phyloP scores from a whole-genome alignment of 2,113 vertebrate genomes.

The Isurus oxyrinchus region DNA sequence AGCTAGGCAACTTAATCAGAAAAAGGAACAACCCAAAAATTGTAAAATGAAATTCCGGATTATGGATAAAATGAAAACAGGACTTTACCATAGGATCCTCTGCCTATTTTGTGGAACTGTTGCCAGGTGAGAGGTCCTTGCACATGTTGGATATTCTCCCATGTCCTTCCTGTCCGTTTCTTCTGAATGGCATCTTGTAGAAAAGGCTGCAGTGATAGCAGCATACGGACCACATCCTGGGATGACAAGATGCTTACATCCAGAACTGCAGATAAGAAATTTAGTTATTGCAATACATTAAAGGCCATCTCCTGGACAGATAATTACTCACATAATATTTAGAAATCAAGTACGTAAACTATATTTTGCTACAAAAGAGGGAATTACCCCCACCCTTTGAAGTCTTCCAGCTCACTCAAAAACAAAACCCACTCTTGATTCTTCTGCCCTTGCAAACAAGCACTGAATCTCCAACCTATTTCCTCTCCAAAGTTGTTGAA shows the following conservation, averaged over 20 bases:
- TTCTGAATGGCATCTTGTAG: slow-evolving; percentile 97
- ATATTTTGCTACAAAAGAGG: not conserved
- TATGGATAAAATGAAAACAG: not conserved
- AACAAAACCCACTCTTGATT: not conserved
- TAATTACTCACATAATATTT: not conserved
- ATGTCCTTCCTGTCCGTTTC: slow-evolving; percentile 89
- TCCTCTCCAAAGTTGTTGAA: not conserved
- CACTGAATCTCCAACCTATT: not conserved
- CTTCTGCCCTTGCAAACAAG: not conserved
- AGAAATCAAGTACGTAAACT: not conserved
- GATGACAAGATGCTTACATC: slow-evolving; percentile 92
- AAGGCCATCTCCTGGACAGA: not conserved
- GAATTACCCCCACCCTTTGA: not conserved
- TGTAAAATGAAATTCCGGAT: not conserved
- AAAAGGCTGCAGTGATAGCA: slow-evolving; percentile 91
- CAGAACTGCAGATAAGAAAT: slow-evolving; percentile 58
- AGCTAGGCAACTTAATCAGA: not conserved
- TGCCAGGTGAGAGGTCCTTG: slow-evolving; percentile 98
- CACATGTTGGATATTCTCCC: slow-evolving; percentile 97
- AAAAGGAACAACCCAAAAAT: not conserved
- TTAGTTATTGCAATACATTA: not conserved
- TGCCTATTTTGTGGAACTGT: slow-evolving; percentile 97
- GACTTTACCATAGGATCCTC: slow-evolving; percentile 82
- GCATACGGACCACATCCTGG: slow-evolving; percentile 92
- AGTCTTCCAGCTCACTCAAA: not conserved